These are phyloP conservation scores for Grammomys surdaster DNA, from an alignment of 2,113 vertebrate genomes.

Conservation along the genomic window DNA sequence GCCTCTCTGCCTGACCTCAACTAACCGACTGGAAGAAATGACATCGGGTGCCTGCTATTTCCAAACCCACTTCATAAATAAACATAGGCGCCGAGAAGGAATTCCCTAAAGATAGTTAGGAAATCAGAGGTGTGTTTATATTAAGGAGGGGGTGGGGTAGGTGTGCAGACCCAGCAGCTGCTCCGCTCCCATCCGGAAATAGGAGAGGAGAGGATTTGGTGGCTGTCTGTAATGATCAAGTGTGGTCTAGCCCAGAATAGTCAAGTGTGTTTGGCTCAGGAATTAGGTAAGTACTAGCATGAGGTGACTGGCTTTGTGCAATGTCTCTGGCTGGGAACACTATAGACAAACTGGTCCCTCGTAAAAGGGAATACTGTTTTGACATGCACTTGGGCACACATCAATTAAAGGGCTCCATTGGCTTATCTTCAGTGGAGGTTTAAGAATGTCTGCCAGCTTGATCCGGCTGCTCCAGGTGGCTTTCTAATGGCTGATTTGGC, in stretches of 20 bases:
- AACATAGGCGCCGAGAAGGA: conserved; percentile 79
- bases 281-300: conserved; percentile 31
- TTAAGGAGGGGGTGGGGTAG: conserved; percentile 66
- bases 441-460: neutral
- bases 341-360: neutral
- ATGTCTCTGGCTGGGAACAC: neutral
- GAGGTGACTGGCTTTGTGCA: neutral
- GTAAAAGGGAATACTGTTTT: neutral
- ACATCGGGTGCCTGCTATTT: neutral
- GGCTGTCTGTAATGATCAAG: neutral
- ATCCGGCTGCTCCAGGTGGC: neutral
- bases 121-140: conserved; percentile 67
- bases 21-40: conserved; percentile 12
- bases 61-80: conserved; percentile 80
- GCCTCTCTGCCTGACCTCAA: neutral
- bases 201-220: conserved; percentile 52
- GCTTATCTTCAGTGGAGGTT: neutral
- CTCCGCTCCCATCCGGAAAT: neutral
- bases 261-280: conserved; percentile 14
- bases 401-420: neutral
- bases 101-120: conserved; percentile 80
- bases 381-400: neutral
- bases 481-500: neutral
- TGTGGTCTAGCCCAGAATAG: conserved; percentile 39
- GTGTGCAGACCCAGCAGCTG: conserved; percentile 79